These are phyloP conservation scores for Chromobotia macracanthus DNA, from an alignment of 2,797 vertebrate genomes.

Conservation along the genomic window DNA sequence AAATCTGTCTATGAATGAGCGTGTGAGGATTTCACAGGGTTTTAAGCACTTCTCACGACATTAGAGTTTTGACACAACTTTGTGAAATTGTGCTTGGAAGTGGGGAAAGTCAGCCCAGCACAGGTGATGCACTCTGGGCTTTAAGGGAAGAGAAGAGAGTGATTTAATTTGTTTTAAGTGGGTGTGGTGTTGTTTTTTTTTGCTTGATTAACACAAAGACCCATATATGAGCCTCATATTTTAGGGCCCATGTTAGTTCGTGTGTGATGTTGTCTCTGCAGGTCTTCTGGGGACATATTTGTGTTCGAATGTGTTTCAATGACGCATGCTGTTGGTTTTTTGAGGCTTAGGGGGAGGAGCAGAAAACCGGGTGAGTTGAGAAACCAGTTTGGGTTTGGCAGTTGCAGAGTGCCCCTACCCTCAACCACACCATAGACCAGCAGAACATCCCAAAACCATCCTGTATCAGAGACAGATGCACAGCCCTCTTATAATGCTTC, in stretches of 20 bases:
- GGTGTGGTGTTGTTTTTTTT: no score
- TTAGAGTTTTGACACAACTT: constrained; percentile 37
- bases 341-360: constrained; percentile 32
- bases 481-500: not conserved
- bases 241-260: constrained; percentile 9
- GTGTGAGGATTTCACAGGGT: constrained; percentile 16
- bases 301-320: constrained; percentile 15
- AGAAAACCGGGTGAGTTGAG: constrained; percentile 31
- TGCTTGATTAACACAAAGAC: constrained; percentile 25
- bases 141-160: not conserved
- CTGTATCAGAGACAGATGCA: not conserved
- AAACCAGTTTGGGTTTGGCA: constrained; percentile 44
- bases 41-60: not conserved
- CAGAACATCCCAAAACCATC: constrained; percentile 25
- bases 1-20: constrained; percentile 20
- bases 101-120: not conserved
- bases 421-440: constrained; percentile 21
- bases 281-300: constrained; percentile 21
- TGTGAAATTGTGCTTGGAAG: no score
- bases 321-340: constrained; percentile 27
- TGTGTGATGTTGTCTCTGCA: not conserved
- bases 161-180: constrained; percentile 44
- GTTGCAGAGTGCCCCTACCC: not conserved
- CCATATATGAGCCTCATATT: no score
- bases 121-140: constrained; percentile 8